Conservation (phyloP, 2,888 invertebrate genomes). For the Pimpla rufipes region DNA sequence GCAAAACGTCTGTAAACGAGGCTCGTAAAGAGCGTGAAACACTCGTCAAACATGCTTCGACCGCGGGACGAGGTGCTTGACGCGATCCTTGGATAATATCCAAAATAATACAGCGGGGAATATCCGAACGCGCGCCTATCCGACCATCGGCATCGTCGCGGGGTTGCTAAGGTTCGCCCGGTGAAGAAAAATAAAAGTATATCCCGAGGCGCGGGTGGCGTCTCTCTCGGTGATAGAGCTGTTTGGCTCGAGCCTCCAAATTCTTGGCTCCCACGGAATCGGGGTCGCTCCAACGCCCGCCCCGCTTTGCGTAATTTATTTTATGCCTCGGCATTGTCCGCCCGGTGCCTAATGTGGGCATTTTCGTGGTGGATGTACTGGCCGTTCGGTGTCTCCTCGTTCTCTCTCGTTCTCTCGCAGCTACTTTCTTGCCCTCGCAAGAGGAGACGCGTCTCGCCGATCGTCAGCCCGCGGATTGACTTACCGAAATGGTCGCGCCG, state of each 20-base stretch:
- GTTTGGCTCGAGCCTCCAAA: slow-evolving; percentile 79
- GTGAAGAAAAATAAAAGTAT: slow-evolving; percentile 49
- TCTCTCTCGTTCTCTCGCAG: slow-evolving; percentile 8
- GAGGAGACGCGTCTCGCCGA: slow-evolving; percentile 27
- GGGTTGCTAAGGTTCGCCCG: slow-evolving; percentile 59
- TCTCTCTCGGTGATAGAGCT: slow-evolving; percentile 68
- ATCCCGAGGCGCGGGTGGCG: slow-evolving; percentile 47
- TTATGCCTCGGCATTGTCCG: slow-evolving; percentile 74
- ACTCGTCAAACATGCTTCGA: slow-evolving; percentile 28
- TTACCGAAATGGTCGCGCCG: slow-evolving; percentile 36
- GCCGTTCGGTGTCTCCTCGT: no score
- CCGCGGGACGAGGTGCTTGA: slow-evolving; percentile 43
- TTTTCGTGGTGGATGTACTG: slow-evolving; percentile 56
- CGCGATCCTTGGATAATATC: slow-evolving; percentile 74
- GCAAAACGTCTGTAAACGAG: slow-evolving; percentile 35
- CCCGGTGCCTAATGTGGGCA: slow-evolving; percentile 71
- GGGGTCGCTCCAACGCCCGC: slow-evolving; percentile 75
- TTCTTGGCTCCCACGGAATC: slow-evolving; percentile 78
- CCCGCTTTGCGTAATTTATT: slow-evolving; percentile 75
- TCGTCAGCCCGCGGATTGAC: slow-evolving; percentile 35
- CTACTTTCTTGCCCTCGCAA: slow-evolving; percentile 25
- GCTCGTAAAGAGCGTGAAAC: slow-evolving; percentile 45
- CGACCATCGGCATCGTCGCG: slow-evolving; percentile 16
- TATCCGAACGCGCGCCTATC: slow-evolving; percentile 52
- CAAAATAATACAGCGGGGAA: slow-evolving; percentile 76